phyloP scores from a whole-genome alignment of 2,797 vertebrate species.

The Muscicapa striata region DNA sequence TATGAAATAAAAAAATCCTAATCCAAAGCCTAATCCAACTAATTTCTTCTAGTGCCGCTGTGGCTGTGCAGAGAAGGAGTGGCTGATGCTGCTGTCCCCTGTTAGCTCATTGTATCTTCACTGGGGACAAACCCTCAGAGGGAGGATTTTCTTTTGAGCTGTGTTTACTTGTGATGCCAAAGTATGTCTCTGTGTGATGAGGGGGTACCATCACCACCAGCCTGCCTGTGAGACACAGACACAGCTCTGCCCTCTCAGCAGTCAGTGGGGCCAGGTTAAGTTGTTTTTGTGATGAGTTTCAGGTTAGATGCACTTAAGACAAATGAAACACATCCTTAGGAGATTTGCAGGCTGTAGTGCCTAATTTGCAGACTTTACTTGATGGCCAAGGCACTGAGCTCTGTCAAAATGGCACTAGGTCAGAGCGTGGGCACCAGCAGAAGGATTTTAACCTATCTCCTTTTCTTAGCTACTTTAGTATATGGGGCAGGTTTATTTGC shows the following conservation, averaged over 20 bases:
- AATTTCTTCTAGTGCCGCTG: not conserved
- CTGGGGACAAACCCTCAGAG: not conserved
- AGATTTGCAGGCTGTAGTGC: not conserved
- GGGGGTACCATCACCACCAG: not conserved
- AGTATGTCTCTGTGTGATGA: not conserved
- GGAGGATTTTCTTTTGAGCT: not conserved
- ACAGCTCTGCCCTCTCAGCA: not conserved
- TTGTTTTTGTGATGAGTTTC: not conserved
- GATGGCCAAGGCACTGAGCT: not conserved
- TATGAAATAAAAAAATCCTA: not conserved
- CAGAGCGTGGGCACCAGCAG: not conserved
- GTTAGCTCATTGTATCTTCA: accelerated
- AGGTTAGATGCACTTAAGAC: not conserved
- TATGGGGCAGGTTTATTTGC: not conserved
- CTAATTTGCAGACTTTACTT: not conserved
- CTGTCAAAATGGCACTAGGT: not conserved
- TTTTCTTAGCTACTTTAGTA: not conserved
- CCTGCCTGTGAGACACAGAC: accelerated
- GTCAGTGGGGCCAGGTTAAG: not conserved
- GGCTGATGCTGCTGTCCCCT: not conserved
- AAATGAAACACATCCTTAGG: not conserved
- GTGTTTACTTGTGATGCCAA: not conserved
- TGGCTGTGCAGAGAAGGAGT: not conserved
- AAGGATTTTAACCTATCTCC: not conserved
- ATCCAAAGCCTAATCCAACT: not conserved